phyloP scores from a whole-genome alignment of 2,113 vertebrate genomes.

The Platichthys stellatus region DNA sequence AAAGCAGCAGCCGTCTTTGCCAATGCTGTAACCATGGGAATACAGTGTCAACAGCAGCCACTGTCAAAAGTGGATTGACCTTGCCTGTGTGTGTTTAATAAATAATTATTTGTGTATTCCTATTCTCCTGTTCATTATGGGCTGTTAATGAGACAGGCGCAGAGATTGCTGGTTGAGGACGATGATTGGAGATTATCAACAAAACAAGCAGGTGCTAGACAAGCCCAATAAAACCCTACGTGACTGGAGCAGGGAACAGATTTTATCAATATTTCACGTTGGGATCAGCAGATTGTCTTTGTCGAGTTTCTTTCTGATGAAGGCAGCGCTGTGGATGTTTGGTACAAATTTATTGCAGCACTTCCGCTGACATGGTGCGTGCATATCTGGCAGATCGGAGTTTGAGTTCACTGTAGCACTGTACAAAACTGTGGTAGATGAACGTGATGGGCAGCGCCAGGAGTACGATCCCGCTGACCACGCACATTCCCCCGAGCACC shows the following conservation, averaged over 20 bases:
- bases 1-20: slow-evolving; percentile 39
- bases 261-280: slow-evolving; percentile 24
- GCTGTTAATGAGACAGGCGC: slow-evolving; percentile 31
- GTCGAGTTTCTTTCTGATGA: slow-evolving; percentile 13
- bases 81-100: slow-evolving; percentile 46
- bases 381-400: slow-evolving; percentile 91
- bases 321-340: neutral
- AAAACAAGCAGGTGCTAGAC: slow-evolving; percentile 28
- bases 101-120: slow-evolving; percentile 57
- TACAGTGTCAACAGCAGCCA: slow-evolving; percentile 69
- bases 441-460: slow-evolving; percentile 98
- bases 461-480: slow-evolving; percentile 97
- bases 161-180: neutral
- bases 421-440: slow-evolving; percentile 99
- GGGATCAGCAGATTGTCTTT: slow-evolving; percentile 20
- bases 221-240: slow-evolving; percentile 40
- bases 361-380: slow-evolving; percentile 89
- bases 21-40: slow-evolving; percentile 61
- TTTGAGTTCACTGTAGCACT: slow-evolving; percentile 98
- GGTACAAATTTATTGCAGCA: slow-evolving; percentile 81
- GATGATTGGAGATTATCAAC: slow-evolving; percentile 20
- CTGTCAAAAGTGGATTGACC: slow-evolving; percentile 48
- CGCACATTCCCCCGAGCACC: slow-evolving; percentile 96
- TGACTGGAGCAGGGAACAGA: neutral
- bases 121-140: slow-evolving; percentile 20